Evolutionary conservation across 1,140 invertebrate genomes (phyloP), one percentile per base, ranked within the genome.

Genomic region (Leguminivora glycinivorella): DNA sequence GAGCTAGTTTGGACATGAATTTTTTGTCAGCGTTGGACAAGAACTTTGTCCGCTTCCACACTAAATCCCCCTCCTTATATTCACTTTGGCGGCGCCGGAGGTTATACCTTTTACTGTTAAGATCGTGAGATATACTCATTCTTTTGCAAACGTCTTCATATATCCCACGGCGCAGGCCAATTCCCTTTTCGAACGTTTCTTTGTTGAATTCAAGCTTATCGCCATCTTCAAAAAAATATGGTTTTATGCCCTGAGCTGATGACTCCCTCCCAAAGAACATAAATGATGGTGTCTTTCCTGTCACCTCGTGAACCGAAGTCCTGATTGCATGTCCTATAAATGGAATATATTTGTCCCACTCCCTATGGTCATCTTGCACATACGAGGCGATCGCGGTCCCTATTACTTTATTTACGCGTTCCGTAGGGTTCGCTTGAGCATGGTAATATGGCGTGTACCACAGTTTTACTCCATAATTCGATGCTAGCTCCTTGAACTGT

Each of bases 301-400:
- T 88, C 0, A 74, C 73, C 43, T 85, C 81, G 71, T 85, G 77
- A 4, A 70, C 68, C 2, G 77, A 72, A 6, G 84, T 83, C 22
- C 83, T 71, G 9, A 84, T 71, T 0, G 81, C 84, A 34, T 73
- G 75, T 0, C 63, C 72, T 26, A 81, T 63, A 12, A 72, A 70
- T 2, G 67, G 63, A 1, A 88, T 63, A 71, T 78, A 63, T 12
- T 68, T 69, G 68, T 83, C 82, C 83, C 84, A 88, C 26, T 58
- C 58, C 5, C 52, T 69, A 60, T 89, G 84, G 58, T 85, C 79
- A 2, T 82, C 73, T 5, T 76, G 12, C 4, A 83, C 70, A 71
- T 82, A 89, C 1, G 71, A 17, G 4, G 74, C 25, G 7, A 89
- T 58, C 70, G 82, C 80, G 1, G 74, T 77, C 25, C 82, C 82